Conservation (phyloP, 2,888 invertebrate species). For the Stictocephala bisonia region DNA sequence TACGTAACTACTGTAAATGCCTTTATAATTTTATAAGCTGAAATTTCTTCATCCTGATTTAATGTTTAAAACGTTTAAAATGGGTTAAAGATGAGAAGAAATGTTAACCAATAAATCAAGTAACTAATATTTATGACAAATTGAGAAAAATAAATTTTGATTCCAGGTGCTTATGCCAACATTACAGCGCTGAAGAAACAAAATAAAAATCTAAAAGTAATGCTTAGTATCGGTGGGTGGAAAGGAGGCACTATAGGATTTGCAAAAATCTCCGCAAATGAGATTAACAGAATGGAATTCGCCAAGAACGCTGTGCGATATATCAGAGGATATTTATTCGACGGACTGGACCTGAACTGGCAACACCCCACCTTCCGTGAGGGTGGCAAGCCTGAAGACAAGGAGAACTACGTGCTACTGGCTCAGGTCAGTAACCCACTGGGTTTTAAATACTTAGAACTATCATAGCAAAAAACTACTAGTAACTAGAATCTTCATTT, state of each 20-base stretch:
- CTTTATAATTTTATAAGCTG: too few relatives aligned
- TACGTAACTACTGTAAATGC: too few relatives aligned
- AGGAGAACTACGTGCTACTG: slow-evolving; percentile 67
- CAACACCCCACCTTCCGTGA: slow-evolving; percentile 72
- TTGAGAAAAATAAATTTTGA: too few relatives aligned
- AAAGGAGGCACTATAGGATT: slow-evolving; percentile 59
- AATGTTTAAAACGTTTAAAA: too few relatives aligned
- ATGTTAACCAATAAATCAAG: too few relatives aligned
- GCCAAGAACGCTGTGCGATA: slow-evolving; percentile 73
- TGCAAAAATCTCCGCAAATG: slow-evolving; percentile 71
- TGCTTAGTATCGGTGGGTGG: slow-evolving; percentile 79
- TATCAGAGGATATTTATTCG: slow-evolving; percentile 76
- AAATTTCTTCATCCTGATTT: too few relatives aligned
- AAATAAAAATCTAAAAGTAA: slow-evolving; percentile 48
- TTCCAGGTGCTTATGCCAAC: not conserved
- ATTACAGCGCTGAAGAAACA: slow-evolving; percentile 18
- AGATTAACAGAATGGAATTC: slow-evolving; percentile 69
- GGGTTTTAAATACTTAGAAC: too few relatives aligned
- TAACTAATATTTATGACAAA: too few relatives aligned
- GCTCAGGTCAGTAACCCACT: slow-evolving; percentile 67
- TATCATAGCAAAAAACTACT: too few relatives aligned
- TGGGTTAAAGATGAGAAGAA: too few relatives aligned
- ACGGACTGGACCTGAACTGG: slow-evolving; percentile 86
- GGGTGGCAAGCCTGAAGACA: slow-evolving; percentile 66
- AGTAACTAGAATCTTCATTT: too few relatives aligned